phyloP scores from a whole-genome alignment of 2,888 invertebrate genomes.

The Microctonus brassicae region DNA sequence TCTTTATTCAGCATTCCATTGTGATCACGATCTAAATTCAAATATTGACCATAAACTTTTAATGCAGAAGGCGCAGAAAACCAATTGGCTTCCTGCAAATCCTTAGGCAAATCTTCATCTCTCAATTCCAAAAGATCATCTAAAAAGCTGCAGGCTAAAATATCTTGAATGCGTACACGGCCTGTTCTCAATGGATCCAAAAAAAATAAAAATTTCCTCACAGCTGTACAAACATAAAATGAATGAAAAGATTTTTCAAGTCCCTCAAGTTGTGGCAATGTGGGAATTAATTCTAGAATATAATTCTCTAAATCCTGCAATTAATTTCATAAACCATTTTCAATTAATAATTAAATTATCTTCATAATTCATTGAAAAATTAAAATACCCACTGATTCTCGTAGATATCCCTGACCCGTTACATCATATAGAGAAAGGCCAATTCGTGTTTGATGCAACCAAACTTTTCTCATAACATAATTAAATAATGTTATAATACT shows the following conservation, averaged over 20 bases:
- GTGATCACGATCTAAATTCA: constrained; percentile 93
- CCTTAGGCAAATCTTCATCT: constrained; percentile 87
- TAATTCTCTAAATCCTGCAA: constrained; percentile 93
- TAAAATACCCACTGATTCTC: constrained; percentile 78
- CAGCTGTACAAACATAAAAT: constrained; percentile 96
- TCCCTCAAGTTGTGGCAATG: constrained; percentile 89
- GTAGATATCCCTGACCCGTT: constrained; percentile 90
- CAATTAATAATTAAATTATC: not conserved
- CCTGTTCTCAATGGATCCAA: constrained; percentile 91
- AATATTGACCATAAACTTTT: constrained; percentile 92
- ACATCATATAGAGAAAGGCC: constrained; percentile 94
- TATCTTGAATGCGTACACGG: constrained; percentile 90
- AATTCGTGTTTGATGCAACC: constrained; percentile 95
- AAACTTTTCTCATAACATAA: constrained; percentile 95
- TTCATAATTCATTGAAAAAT: not conserved
- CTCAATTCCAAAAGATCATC: constrained; percentile 91
- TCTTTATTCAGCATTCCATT: constrained; percentile 95
- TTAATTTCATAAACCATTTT: constrained; percentile 13
- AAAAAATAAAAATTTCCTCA: constrained; percentile 96
- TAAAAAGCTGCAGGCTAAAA: constrained; percentile 90
- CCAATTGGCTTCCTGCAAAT: constrained; percentile 90
- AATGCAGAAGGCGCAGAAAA: constrained; percentile 91
- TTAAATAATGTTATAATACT: constrained; percentile 93
- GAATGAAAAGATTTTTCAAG: constrained; percentile 94
- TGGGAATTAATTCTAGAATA: constrained; percentile 92